These are phyloP conservation scores for Neoascia interrupta DNA, from an alignment of 2,888 invertebrate species.

Conservation along the genomic window DNA sequence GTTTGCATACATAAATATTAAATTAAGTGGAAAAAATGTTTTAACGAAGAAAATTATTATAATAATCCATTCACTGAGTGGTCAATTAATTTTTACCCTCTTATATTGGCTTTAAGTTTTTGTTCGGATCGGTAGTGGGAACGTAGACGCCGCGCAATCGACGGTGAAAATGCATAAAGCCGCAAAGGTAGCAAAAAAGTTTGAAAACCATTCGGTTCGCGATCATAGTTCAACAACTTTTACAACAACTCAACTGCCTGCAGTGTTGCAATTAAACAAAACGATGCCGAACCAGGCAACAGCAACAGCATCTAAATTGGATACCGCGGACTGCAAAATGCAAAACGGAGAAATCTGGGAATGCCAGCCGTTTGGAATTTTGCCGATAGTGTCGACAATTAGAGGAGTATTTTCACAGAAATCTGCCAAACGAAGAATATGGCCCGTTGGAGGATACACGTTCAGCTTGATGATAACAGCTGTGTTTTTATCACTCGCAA, in stretches of 20 bases:
- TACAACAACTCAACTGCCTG: too few species aligned
- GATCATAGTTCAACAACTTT: constrained; percentile 53
- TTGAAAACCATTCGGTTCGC: constrained; percentile 28
- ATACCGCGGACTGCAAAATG: constrained; percentile 41
- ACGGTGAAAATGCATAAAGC: constrained; percentile 53
- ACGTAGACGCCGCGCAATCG: constrained; percentile 6
- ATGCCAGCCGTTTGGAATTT: constrained; percentile 28
- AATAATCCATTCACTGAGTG: constrained; percentile 23
- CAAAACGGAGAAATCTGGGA: constrained; percentile 40
- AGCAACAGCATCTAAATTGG: constrained; percentile 36
- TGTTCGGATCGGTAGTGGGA: background rate
- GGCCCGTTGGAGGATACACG: background rate
- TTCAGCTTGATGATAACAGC: constrained; percentile 38
- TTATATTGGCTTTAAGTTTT: constrained; percentile 7
- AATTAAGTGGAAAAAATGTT: constrained; percentile 39
- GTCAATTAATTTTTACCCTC: constrained; percentile 34
- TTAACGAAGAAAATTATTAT: constrained; percentile 37
- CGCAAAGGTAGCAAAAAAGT: constrained; percentile 29
- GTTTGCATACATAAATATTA: constrained; percentile 20
- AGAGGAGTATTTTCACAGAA: constrained; percentile 15
- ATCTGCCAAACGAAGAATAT: constrained; percentile 6
- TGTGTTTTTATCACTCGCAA: constrained; percentile 47
- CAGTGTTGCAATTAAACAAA: constrained; percentile 48
- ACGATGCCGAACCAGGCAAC: constrained; percentile 34
- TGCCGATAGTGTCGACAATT: constrained; percentile 34